Percentiles rank a stretch among this genome's conserved stretches.
Evolutionary conservation across 1,140 invertebrate genomes (phyloP).

Genomic region (Holotrichia oblita): DNA sequence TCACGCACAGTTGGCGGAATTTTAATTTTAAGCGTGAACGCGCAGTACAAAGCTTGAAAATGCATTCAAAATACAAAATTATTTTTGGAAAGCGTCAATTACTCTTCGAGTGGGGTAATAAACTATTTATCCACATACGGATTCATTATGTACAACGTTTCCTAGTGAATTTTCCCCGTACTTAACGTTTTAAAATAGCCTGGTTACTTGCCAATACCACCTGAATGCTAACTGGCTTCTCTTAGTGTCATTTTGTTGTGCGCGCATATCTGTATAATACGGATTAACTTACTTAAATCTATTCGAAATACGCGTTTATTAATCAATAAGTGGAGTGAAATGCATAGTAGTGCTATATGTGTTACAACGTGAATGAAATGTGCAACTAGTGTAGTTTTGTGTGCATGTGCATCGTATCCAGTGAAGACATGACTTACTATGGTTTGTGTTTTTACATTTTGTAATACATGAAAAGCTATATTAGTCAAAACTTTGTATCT

Average conservation of each 20-base stretch:
- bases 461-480: no score
- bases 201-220: conserved; percentile 34
- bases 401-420: no score
- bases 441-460: no score
- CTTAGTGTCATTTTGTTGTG: conserved; percentile 27
- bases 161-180: conserved; percentile 6
- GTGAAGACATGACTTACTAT: no score
- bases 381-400: no score
- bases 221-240: conserved; percentile 25
- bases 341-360: background rate
- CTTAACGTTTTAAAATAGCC: conserved; percentile 25
- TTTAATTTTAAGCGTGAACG: no score
- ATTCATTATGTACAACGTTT: conserved; percentile 5
- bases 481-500: no score
- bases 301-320: background rate
- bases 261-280: conserved; percentile 5
- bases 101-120: background rate
- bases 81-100: background rate
- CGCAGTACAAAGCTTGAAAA: no score
- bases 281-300: background rate
- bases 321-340: background rate
- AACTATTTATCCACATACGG: conserved; percentile 4
- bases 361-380: background rate
- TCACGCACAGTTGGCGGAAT: no score
- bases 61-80: background rate